Evolutionary conservation across 2,797 vertebrate genomes (phyloP), one percentile per base, ranked within the genome.

Genomic region (Crenuchus spilurus): DNA sequence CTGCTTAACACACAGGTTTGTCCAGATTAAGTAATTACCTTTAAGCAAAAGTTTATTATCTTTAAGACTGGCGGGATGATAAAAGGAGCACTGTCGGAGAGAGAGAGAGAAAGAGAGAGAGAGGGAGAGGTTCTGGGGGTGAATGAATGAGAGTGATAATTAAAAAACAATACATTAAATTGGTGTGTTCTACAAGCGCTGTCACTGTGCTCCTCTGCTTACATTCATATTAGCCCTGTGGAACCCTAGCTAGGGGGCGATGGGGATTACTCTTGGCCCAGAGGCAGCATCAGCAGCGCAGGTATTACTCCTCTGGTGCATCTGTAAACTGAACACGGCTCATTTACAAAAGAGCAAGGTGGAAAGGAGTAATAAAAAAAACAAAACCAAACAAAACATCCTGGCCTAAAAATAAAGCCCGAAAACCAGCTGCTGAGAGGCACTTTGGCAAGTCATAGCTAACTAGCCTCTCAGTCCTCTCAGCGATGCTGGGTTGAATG

Each of bases 11-110:
- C 92, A 92, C 93, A 92, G 92, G 94, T 95, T 96, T 95, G 94
- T 95, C 94, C 92, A 95, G 95, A 96, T 97, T 95, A 96, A 96
- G 94, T 95, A 96, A 97, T 96, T 96, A 95, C 94, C 93, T 94
- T 89, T 94, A 95, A 94, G 94, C 91, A 91, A 89, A 96, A 93
- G 91, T 93, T 94, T 94, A 94, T 95, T 97, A 95, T 95, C 92
- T 91, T 87, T 87, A 92, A 92, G 90, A 91, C 85, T 84, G 82
- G 67, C 22, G 65, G 37, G 8, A 83, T 94, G 94, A 96, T 90
- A 91, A 95, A 92, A 93, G 90, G 86, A 85, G 79, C 57, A 77
- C 87, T 88, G 88, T 89, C 86, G 85, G n/a, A 9, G 69, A 74
- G 85, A 48, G 33, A 16, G 42, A 55, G 62, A 22, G 64, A 65